A percentile compares a stretch with the other conserved stretches of the same genome.
Evolutionary conservation across 1,140 invertebrate species (phyloP).

Genomic region (Whitmania pigra): DNA sequence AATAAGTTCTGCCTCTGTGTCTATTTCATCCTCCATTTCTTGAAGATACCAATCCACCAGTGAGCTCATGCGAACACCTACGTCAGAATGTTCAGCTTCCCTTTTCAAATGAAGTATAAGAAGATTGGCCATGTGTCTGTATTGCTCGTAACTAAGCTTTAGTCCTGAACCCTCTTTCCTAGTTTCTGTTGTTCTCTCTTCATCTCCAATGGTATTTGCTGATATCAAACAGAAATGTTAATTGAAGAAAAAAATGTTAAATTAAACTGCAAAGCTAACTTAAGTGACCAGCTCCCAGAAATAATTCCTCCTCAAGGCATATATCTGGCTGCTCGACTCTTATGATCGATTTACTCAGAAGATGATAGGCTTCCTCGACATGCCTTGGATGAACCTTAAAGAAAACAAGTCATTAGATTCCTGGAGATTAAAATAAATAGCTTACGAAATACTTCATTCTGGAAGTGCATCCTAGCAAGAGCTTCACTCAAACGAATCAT

Average conservation of each 20-base stretch:
- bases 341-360: conserved; percentile 96
- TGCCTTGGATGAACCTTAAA: conserved; percentile 58
- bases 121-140: conserved; percentile 81
- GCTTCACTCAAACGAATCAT: conserved; percentile 90
- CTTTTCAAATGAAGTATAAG: conserved; percentile 74
- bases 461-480: conserved; percentile 87
- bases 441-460: conserved; percentile 56
- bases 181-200: conserved; percentile 25
- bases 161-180: conserved; percentile 27
- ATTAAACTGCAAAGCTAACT: conserved; percentile 21
- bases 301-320: conserved; percentile 64
- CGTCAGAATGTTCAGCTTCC: conserved; percentile 56
- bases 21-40: conserved; percentile 71
- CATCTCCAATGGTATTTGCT: conserved; percentile 40
- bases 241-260: no score
- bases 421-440: background rate
- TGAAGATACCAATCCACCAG: conserved; percentile 89
- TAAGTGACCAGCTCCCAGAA: no score
- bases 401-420: no score
- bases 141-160: conserved; percentile 86
- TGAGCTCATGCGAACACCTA: conserved; percentile 65
- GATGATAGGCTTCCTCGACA: conserved; percentile 80
- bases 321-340: conserved; percentile 94
- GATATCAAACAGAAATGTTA: no score
- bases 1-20: conserved; percentile 76